A percentile compares a stretch with the other conserved stretches of the same genome.
Conservation (phyloP, 2,888 invertebrate genomes). For the Nemapogon koenigi region DNA sequence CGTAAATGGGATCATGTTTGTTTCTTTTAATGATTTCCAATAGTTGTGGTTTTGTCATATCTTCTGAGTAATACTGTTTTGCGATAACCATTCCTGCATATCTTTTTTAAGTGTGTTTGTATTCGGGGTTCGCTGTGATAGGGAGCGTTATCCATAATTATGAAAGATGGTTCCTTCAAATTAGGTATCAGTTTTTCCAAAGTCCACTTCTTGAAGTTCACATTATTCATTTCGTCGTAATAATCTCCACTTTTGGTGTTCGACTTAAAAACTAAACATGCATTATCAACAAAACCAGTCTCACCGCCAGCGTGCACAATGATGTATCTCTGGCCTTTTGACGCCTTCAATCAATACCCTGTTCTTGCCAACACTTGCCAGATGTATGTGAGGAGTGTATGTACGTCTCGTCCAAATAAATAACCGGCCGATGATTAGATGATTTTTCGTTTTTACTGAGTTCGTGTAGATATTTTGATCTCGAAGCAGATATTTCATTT, state of each 20-base stretch:
- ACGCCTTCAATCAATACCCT: conserved; percentile 2
- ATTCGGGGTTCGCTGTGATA: conserved; percentile 9
- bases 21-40: neutral
- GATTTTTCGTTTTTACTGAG: too few species aligned
- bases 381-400: conserved; percentile 7
- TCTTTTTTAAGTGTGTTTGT: neutral
- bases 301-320: neutral
- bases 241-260: neutral
- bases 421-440: too few species aligned
- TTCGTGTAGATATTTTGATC: too few species aligned
- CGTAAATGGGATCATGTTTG: neutral
- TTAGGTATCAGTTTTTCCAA: conserved; percentile 16
- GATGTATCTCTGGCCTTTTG: conserved; percentile 1
- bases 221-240: conserved; percentile 1
- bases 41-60: neutral
- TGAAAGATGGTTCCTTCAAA: conserved; percentile 9
- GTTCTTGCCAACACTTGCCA: conserved; percentile 8
- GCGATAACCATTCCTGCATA: neutral
- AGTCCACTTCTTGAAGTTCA: conserved; percentile 15
- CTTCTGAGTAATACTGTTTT: neutral
- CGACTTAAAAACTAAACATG: conserved; percentile 1
- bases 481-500: too few species aligned
- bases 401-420: too few species aligned
- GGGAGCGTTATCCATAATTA: conserved; percentile 15
- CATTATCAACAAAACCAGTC: neutral